Evolutionary conservation across 2,797 vertebrate species (phyloP).

Genomic region (Takifugu rubripes): DNA sequence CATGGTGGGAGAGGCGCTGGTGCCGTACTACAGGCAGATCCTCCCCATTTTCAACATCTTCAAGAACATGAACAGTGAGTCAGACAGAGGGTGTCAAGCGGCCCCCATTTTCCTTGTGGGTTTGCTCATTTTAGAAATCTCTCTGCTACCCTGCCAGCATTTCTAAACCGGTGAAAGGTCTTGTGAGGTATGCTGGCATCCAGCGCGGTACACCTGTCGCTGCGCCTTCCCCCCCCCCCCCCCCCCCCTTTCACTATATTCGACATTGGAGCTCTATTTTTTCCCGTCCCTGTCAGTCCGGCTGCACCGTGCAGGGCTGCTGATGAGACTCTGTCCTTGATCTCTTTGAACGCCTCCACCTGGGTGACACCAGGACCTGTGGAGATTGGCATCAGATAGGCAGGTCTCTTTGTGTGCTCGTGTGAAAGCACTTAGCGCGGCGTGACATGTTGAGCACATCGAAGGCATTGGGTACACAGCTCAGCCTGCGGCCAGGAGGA

Average conservation of each 20-base stretch:
- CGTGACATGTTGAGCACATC: slow-evolving; percentile 48
- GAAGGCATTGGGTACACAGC: slow-evolving; percentile 28
- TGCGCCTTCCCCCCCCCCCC: neutral
- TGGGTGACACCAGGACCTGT: slow-evolving; percentile 47
- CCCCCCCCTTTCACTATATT: slow-evolving; percentile 10
- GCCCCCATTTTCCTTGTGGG: slow-evolving; percentile 16
- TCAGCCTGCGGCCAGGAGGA: slow-evolving; percentile 39
- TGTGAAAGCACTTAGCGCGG: slow-evolving; percentile 65
- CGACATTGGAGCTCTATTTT: slow-evolving; percentile 1
- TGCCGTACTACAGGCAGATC: slow-evolving; percentile 93
- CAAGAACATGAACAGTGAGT: slow-evolving; percentile 92
- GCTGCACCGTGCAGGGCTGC: slow-evolving; percentile 38
- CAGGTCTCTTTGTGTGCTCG: slow-evolving; percentile 54
- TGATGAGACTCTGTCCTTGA: slow-evolving; percentile 55
- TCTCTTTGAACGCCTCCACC: slow-evolving; percentile 51
- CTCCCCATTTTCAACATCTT: slow-evolving; percentile 92
- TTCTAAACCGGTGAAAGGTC: slow-evolving; percentile 5
- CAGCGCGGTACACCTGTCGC: no score
- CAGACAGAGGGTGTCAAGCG: slow-evolving; percentile 28
- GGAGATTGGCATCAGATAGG: slow-evolving; percentile 64
- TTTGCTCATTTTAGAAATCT: slow-evolving; percentile 12
- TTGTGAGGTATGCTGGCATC: slow-evolving; percentile 6
- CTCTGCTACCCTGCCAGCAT: slow-evolving; percentile 7
- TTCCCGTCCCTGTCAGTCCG: slow-evolving; percentile 42
- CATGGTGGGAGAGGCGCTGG: slow-evolving; percentile 77